These are phyloP conservation scores for Steatornis caripensis DNA, from an alignment of 2,113 vertebrate species.

Conservation along the genomic window DNA sequence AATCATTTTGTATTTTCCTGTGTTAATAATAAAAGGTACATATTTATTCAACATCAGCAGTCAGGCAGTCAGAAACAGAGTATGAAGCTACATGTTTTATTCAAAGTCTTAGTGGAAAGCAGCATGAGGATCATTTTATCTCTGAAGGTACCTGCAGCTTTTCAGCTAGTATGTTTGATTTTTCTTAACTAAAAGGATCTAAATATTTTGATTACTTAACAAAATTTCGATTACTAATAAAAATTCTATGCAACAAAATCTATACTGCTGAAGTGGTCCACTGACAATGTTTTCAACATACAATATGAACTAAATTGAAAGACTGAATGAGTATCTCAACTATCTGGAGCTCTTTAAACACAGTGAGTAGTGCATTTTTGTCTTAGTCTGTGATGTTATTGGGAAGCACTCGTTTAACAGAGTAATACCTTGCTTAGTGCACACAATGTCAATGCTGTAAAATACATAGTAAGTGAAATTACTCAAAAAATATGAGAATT, in stretches of 20 bases:
- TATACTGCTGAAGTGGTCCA: background rate
- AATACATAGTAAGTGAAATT: background rate
- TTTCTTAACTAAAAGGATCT: background rate
- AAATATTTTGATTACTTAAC: background rate
- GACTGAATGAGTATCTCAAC: too few species aligned
- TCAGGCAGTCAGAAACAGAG: background rate
- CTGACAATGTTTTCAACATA: background rate
- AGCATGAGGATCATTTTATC: background rate
- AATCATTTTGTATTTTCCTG: conserved; percentile 39
- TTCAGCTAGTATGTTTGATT: background rate
- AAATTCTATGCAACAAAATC: background rate
- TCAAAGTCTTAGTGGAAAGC: background rate
- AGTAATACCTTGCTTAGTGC: background rate
- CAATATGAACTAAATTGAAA: too few species aligned
- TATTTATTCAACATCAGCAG: conserved; percentile 51
- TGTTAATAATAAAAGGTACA: conserved; percentile 57
- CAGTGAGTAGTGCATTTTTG: background rate
- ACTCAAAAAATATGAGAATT: fast-evolving
- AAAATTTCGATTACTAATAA: too few species aligned
- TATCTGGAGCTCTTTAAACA: background rate
- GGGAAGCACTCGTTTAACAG: background rate
- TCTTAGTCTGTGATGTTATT: background rate
- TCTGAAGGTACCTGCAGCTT: background rate
- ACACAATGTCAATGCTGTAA: background rate
- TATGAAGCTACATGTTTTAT: conserved; percentile 29